These are phyloP conservation scores for Melanotaenia boesemani DNA, from an alignment of 2,797 vertebrate species.

Conservation along the genomic window DNA sequence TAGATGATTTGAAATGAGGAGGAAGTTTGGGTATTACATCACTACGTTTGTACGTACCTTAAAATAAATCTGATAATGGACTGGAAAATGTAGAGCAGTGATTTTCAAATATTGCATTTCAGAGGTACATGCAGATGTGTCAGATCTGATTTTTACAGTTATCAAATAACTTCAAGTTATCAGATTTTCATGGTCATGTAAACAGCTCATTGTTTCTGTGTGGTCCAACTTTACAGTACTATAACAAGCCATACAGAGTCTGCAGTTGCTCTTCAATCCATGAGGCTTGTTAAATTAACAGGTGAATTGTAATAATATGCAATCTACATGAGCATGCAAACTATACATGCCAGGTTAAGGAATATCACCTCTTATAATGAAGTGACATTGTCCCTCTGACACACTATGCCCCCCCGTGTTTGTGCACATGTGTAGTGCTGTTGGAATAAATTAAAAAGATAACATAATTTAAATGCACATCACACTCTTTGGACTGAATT, in stretches of 20 bases:
- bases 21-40: too few relatives aligned
- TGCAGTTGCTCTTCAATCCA: neutral
- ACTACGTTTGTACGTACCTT: too few relatives aligned
- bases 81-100: too few relatives aligned
- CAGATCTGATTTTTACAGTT: too few relatives aligned
- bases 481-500: neutral
- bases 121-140: too few relatives aligned
- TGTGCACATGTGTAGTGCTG: neutral
- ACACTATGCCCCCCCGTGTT: neutral
- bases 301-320: neutral
- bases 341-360: neutral
- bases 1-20: too few relatives aligned
- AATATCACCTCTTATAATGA: neutral
- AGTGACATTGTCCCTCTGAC: neutral
- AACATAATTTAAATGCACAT: neutral
- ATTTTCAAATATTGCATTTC: too few relatives aligned
- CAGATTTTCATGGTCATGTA: too few relatives aligned
- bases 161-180: too few relatives aligned
- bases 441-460: neutral
- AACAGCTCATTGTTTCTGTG: too few relatives aligned
- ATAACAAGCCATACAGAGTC: neutral
- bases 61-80: too few relatives aligned
- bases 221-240: too few relatives aligned
- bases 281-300: neutral
- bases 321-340: neutral